Base-by-base conservation (phyloP, 2,797 vertebrate genomes). In the Crocodylus rhombifer region DNA sequence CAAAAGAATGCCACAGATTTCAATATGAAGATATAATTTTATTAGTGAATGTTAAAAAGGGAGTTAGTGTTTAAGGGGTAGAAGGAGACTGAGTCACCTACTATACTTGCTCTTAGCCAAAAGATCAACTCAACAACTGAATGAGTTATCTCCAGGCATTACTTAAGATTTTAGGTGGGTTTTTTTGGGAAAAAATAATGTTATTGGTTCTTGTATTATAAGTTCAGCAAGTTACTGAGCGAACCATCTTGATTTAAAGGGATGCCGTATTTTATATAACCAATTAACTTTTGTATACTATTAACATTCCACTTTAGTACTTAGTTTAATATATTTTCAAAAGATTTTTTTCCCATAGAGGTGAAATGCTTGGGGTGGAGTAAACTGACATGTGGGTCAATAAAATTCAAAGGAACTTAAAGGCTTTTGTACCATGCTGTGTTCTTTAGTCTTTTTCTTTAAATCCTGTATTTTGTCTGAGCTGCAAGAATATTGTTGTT, bases 311-410 rank as follows among this genome's bases (percentile, higher is more conserved):
- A 2, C 56, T 93, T 89, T 57, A 82, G 65, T 36, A 69, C 63
- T 82, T 88, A 87, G 62, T 23, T 76, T 87, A 91, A 64, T 86
- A 87, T 88, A 77, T 95, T 95, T 96, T 93, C 77, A 7, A 69
- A 80, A 95, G 25, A 74, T 92, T 88, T 36, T 36, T 26, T 77
- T 77, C 89, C 88, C 83, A 77, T 93, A 80, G 80, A 33, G 63
- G 95, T 86, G 69, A 95, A 87, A 92, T 91, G 73, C 95, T 94
- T 91, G 89, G 84, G 84, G 92, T 91, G 96, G 93, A 97, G 82
- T 88, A 92, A 93, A 92, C 86, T 92, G 94, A 95, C 90, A 84
- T 94, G 82, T 84, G 93, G 75, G 83, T 97, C 90, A 94, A 61
- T 95, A 92, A 93, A 91, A 95, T 87, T 84, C 82, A 95, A 88